Conservation (phyloP, 2,797 vertebrate species). For the Aldrovandia affinis region DNA sequence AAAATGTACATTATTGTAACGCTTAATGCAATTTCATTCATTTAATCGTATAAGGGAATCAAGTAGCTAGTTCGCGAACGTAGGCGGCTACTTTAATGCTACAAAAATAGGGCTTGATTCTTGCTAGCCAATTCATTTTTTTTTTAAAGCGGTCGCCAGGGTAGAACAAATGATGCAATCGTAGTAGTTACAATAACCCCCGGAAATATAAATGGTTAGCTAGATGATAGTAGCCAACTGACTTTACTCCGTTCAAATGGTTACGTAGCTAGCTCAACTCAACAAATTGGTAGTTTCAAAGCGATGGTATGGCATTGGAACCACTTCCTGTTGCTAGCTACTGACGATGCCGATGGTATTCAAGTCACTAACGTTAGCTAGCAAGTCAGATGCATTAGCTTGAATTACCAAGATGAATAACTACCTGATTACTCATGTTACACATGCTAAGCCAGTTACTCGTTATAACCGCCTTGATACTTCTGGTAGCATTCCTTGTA, state of each 20-base stretch:
- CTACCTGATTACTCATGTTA: too few species aligned
- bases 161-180: not conserved
- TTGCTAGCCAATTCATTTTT: not conserved
- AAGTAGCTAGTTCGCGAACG: not conserved
- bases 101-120: not conserved
- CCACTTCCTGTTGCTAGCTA: not conserved
- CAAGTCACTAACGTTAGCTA: not conserved
- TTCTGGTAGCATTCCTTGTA: not conserved
- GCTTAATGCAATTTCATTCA: not conserved
- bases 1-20: too few species aligned
- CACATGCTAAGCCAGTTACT: not conserved
- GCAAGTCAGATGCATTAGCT: too few species aligned
- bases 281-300: too few species aligned
- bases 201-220: too few species aligned
- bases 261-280: not conserved
- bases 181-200: not conserved
- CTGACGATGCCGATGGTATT: not conserved
- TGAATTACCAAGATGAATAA: too few species aligned
- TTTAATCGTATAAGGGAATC: not conserved
- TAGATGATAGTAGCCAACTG: not conserved
- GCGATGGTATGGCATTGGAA: not conserved
- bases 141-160: not conserved
- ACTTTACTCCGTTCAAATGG: not conserved
- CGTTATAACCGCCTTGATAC: not conserved
- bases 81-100: not conserved